phyloP scores from a whole-genome alignment of 2,888 invertebrate species.

The Sphecodes monilicornis region DNA sequence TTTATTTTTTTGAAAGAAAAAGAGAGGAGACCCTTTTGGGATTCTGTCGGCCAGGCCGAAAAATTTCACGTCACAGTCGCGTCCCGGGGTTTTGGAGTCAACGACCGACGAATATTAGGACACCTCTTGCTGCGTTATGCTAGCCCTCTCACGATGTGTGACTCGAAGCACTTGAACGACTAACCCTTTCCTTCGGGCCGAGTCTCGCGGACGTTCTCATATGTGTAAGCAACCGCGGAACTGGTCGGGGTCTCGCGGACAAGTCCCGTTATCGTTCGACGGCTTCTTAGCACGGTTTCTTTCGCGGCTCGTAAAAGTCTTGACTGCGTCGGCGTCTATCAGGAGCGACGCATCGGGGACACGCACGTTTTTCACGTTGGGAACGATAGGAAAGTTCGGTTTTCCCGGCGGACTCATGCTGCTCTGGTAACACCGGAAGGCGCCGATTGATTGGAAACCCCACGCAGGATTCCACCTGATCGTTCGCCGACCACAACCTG shows the following conservation, averaged over 20 bases:
- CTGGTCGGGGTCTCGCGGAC: background rate
- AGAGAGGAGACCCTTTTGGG: background rate
- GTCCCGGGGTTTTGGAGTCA: constrained; percentile 61
- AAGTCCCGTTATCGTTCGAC: background rate
- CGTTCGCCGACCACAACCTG: constrained; percentile 45
- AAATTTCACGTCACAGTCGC: constrained; percentile 16
- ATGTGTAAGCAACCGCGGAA: constrained; percentile 60
- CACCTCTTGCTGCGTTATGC: constrained; percentile 77
- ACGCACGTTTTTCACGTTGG: constrained; percentile 71
- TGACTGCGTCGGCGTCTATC: constrained; percentile 67
- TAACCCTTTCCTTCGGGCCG: constrained; percentile 80
- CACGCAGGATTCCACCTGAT: constrained; percentile 78
- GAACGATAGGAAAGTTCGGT: constrained; percentile 84
- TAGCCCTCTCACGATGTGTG: constrained; percentile 81
- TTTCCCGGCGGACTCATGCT: constrained; percentile 82
- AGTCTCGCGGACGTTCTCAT: constrained; percentile 54
- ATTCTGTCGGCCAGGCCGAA: background rate
- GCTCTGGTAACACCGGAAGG: constrained; percentile 83
- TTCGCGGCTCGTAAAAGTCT: constrained; percentile 64
- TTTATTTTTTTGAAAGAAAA: no score
- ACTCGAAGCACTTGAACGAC: constrained; percentile 84
- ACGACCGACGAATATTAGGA: constrained; percentile 79
- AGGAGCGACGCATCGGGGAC: constrained; percentile 72
- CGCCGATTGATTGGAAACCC: constrained; percentile 84
- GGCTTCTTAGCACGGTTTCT: constrained; percentile 47